Evolutionary conservation across 1,140 invertebrate genomes (phyloP).

Genomic region (Achroia grisella): DNA sequence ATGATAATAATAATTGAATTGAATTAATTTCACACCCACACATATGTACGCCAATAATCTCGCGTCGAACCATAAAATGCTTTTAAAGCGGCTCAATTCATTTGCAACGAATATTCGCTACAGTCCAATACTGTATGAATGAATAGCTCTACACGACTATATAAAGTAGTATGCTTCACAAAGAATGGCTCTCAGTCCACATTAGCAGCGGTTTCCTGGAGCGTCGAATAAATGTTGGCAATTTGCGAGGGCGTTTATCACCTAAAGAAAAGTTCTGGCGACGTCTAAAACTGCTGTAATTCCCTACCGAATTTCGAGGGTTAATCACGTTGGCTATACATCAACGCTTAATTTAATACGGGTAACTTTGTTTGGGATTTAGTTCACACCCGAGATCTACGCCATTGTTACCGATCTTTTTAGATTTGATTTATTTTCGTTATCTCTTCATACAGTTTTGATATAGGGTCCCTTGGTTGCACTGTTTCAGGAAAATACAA

Average conservation of each 20-base stretch:
- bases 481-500: slow-evolving; percentile 16
- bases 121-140: slow-evolving; percentile 28
- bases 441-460: not conserved
- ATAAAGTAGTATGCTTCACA: slow-evolving; percentile 25
- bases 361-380: slow-evolving; percentile 29
- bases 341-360: slow-evolving; percentile 51
- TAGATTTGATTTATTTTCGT: slow-evolving; percentile 2
- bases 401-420: slow-evolving; percentile 1
- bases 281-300: slow-evolving; percentile 47
- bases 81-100: slow-evolving; percentile 25
- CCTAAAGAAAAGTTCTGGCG: slow-evolving; percentile 59
- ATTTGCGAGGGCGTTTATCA: slow-evolving; percentile 60
- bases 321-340: slow-evolving; percentile 45
- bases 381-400: slow-evolving; percentile 10
- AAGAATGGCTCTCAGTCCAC: slow-evolving; percentile 30
- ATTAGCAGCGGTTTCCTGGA: slow-evolving; percentile 38
- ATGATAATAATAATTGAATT: slow-evolving; percentile 21
- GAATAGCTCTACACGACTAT: slow-evolving; percentile 18
- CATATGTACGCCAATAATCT: slow-evolving; percentile 17
- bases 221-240: slow-evolving; percentile 52
- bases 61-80: slow-evolving; percentile 24
- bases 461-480: too few species aligned
- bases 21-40: slow-evolving; percentile 21
- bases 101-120: slow-evolving; percentile 21
- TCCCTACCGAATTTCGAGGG: slow-evolving; percentile 36